Base-by-base conservation (phyloP, 2,888 invertebrate species). In the Pherbina coryleti region DNA sequence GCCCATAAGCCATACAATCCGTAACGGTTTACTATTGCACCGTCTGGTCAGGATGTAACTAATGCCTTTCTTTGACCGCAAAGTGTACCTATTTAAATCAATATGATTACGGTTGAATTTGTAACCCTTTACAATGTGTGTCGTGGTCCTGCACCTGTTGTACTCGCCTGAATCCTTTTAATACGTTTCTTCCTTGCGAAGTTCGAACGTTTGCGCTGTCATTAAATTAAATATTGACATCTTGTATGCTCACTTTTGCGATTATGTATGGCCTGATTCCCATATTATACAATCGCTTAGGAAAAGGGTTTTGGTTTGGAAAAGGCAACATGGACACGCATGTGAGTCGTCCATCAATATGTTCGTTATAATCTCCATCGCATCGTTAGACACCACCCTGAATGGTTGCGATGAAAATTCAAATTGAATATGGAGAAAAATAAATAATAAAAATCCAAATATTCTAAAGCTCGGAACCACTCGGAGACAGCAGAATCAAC, bases 191-290 rank as follows among this genome's bases (percentile, higher is more conserved):
- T 7, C 44, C 14, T 67, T 67, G 49, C 7, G 31, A 49, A 51
- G 49, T 69, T 69, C 28, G 28, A 51, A 25, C 44, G 69, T 51
- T 51, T 22, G 67, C 75, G 55, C 3, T 67, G 31, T 60, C 55
- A 66, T 75, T 75, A 66, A 75, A 75, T 67, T 75, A 53, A 67
- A 75, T 55, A 75, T 75, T 75, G 66, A 75, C 55, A 75, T 66
- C 37, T 55, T 75, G 22, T 64, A 64, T 64, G 64, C 64, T 64
- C 64, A 31, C 17, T 64, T 17, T 31, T 8, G 17, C 28, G 34
- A 64, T 70, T 55, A 70, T 31, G 53, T 62, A 22, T 28, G 28
- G 31, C 53, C n/a, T 31, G 55, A 55, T 70, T 70, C 28, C 14
- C 11, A n/a, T 31, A 31, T 57, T 34, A 37, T n/a, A 37, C 34